Evolutionary conservation across 2,888 invertebrate species (phyloP), one percentile per base, ranked within the genome.

Genomic region (Latrodectus elegans): DNA sequence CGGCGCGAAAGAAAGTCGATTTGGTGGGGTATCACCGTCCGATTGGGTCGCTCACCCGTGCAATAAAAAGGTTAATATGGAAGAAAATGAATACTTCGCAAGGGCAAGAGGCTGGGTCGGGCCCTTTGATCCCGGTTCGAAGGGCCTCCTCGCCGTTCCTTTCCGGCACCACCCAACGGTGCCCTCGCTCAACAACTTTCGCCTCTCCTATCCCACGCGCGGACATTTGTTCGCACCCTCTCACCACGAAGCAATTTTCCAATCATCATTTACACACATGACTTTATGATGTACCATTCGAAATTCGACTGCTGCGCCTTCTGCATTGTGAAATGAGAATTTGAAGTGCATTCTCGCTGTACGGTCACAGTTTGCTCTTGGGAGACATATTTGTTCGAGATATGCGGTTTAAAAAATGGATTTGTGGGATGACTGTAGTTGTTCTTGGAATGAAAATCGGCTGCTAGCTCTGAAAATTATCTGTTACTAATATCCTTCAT

Each of bases 131-230:
- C 78, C 52, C 78, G 14, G 55, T 9, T 49, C n/a, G 38, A 38
- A 38, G 71, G 71, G 49, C 79, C 71, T 51, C 51, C 17, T 65
- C 73, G 73, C 81, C 81, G 81, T 60, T 51, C 51, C 17, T 65
- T 81, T 81, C 81, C 81, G 81, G 81, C 73, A 81, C 73, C 74
- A 81, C 81, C 81, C 81, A 53, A 68, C 38, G 22, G 38, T 38
- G 38, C 26, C 10, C 67, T 67, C 22, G 51, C 38, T 38, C 38
- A 38, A 38, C 38, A 38, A 77, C 76, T 67, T 75, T 72, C 38
- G 22, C 15, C 26, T 14, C 55, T 60, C 52, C 22, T 53, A 38
- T 70, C 38, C 9, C 70, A 49, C 15, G n/a, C 15, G n/a, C 15
- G 51, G 51, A 70, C n/a, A 38, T 10, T 15, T 49, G 26, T n/a